Conservation (phyloP, 35 echinoderm and acorn worm genomes). For the Antedon bifida region DNA sequence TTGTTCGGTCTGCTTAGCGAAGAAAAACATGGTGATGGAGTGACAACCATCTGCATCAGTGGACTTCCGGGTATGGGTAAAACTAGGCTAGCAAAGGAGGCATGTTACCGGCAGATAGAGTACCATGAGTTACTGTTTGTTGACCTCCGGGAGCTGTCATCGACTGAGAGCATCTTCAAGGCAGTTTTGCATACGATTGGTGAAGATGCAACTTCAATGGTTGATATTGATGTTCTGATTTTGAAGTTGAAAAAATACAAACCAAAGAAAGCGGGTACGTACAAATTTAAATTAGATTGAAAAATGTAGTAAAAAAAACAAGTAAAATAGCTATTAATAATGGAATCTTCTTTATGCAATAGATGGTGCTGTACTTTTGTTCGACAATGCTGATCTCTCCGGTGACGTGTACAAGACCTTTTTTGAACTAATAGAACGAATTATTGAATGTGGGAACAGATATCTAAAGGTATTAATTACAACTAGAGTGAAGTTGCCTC, state of each 20-base stretch:
- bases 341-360: not conserved
- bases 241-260: constrained; percentile 23
- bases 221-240: constrained; percentile 30
- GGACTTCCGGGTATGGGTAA: constrained; percentile 84
- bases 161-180: constrained; percentile 55
- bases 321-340: constrained; percentile 38
- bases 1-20: not conserved
- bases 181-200: constrained; percentile 54
- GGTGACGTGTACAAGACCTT: constrained; percentile 32
- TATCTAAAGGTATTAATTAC: constrained; percentile 71
- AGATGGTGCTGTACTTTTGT: constrained; percentile 61
- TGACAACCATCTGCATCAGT: constrained; percentile 40
- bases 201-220: constrained; percentile 35
- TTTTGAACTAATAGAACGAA: constrained; percentile 23
- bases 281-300: not conserved
- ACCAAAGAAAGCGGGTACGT: constrained; percentile 37
- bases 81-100: constrained; percentile 80
- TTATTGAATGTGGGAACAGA: constrained; percentile 32
- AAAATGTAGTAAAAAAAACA: too few relatives aligned
- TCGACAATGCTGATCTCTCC: constrained; percentile 78
- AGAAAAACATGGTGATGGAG: not conserved
- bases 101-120: constrained; percentile 34
- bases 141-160: constrained; percentile 55
- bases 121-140: constrained; percentile 55
- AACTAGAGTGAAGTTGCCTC: constrained; percentile 36